Conservation (phyloP, 2,113 vertebrate species). For the Poeciliopsis occidentalis region DNA sequence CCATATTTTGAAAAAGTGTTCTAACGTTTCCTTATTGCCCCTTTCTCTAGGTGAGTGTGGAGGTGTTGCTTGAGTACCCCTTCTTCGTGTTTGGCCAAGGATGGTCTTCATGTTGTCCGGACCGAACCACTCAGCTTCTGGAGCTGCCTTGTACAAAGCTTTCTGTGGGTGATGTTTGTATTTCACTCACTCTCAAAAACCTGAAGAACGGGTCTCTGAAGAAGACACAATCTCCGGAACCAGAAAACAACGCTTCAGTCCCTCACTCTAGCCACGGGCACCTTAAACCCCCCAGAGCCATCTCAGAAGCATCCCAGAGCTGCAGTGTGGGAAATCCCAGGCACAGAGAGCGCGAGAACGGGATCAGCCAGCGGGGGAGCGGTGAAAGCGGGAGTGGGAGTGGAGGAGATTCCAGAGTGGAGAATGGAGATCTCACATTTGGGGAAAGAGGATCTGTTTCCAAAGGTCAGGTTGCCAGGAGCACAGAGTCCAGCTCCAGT, state of each 20-base stretch:
- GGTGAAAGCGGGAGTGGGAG: constrained; percentile 45
- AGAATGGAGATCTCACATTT: constrained; percentile 91
- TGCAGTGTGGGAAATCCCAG: constrained; percentile 71
- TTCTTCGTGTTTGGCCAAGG: constrained; percentile 99
- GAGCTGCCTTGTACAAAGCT: constrained; percentile 97
- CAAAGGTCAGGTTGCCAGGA: constrained; percentile 59
- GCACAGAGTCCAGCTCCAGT: constrained; percentile 77
- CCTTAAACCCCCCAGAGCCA: constrained; percentile 87
- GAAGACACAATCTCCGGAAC: constrained; percentile 88
- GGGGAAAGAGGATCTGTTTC: constrained; percentile 83
- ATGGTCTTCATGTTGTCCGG: constrained; percentile 98
- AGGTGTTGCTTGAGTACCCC: constrained; percentile 96
- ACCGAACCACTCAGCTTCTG: constrained; percentile 95
- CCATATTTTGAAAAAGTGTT: background rate
- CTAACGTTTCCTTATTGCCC: background rate
- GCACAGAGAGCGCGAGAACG: constrained; percentile 90
- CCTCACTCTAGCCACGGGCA: constrained; percentile 76
- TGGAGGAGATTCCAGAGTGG: constrained; percentile 74
- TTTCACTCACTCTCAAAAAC: constrained; percentile 97
- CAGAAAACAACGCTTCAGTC: constrained; percentile 53
- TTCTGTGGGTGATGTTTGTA: constrained; percentile 97
- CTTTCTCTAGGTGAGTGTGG: constrained; percentile 90
- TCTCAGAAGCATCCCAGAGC: constrained; percentile 69
- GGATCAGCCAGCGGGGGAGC: constrained; percentile 81
- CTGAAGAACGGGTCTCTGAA: constrained; percentile 96